Conservation (phyloP, 2,797 vertebrate genomes). For the Scarus forsteni region DNA sequence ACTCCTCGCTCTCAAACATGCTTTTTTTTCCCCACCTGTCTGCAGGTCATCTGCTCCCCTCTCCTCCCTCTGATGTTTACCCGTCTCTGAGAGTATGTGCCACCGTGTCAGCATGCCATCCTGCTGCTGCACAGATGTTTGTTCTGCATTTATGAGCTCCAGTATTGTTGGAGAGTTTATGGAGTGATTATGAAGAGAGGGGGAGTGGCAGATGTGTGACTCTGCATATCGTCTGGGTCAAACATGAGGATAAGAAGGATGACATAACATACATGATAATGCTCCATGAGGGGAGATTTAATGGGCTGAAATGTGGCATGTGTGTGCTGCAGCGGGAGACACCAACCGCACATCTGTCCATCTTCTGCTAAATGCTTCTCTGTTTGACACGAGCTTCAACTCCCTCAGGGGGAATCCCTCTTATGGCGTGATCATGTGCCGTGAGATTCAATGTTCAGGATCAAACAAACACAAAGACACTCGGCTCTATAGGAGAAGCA, state of each 20-base stretch:
- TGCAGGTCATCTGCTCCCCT: conserved; percentile 57
- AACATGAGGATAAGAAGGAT: conserved; percentile 61
- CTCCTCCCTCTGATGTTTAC: conserved; percentile 59
- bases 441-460: conserved; percentile 1
- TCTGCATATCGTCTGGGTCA: conserved; percentile 43
- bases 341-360: conserved; percentile 60
- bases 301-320: conserved; percentile 48
- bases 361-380: conserved; percentile 31
- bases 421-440: not conserved
- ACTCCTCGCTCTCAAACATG: conserved; percentile 45
- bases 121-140: conserved; percentile 14
- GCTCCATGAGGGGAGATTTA: conserved; percentile 53
- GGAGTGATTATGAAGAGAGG: conserved; percentile 47
- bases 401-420: conserved; percentile 11
- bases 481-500: not conserved
- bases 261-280: conserved; percentile 72
- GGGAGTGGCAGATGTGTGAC: conserved; percentile 58
- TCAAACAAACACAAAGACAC: conserved; percentile 1
- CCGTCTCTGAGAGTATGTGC: conserved; percentile 36
- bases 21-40: conserved; percentile 43
- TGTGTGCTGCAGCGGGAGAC: conserved; percentile 14
- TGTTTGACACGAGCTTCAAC: conserved; percentile 18
- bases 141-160: conserved; percentile 5
- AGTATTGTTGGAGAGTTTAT: conserved; percentile 51
- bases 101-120: conserved; percentile 33